Evolutionary conservation across 2,888 invertebrate species (phyloP), one percentile per base, ranked within the genome.

Genomic region (Orthosia gothica): DNA sequence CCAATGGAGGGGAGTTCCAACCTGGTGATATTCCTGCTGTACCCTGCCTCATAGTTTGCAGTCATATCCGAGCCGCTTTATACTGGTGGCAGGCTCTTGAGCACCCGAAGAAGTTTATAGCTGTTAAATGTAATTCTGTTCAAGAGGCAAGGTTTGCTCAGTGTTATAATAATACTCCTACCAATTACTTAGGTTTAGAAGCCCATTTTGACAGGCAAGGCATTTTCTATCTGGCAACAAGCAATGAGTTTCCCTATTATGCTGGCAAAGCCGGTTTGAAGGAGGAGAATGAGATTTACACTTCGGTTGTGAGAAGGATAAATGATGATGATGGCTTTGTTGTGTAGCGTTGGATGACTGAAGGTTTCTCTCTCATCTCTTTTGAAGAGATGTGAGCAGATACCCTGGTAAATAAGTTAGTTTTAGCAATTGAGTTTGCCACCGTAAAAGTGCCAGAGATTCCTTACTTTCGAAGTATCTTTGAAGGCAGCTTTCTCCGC

Each of bases 31-130:
- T 96, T 0, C 92, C 93, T 0, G 92, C 90, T 32, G 67, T 96
- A 0, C 96, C 96, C 0, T 96, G 96, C 52, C 65, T 96, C 0
- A 81, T 96, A 0, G 0, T 96, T 0, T 96, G 96, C 70, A 96
- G 96, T 52, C 96, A 96, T 73, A 0, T 94, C 0, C 81, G 94
- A 63, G 86, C 96, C 0, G 82, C 92, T 0, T 5, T 96, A 0
- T 96, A 96, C 61, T 96, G 94, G 94, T 96, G 96, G 96, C 92
- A 93, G 52, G 95, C 96, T 0, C 26, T 96, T 0, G 94, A 95
- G n/a, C 91, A 96, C 54, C 95, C 96, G 0, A 95, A 93, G 68
- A 94, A 94, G 71, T 96, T 96, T 55, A 93, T 96, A 0, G 94
- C 87, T 0, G 71, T 95, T 0, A 89, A 93, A 79, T 96, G 96